These are phyloP conservation scores for Tor tambroides DNA, from an alignment of 2,113 vertebrate genomes.

Conservation along the genomic window DNA sequence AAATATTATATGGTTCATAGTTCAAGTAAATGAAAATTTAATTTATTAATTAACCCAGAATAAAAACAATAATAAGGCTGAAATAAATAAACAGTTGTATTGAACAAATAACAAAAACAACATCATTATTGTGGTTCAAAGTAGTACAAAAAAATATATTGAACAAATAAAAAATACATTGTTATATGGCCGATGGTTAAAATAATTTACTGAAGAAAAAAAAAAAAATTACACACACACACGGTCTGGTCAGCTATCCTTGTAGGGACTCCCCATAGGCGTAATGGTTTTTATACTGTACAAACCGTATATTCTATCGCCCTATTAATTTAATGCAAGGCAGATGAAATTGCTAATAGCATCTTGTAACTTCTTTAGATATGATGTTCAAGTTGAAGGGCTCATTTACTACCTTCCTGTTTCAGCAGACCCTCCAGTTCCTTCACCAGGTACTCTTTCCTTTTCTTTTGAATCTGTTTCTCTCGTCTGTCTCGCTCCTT, in stretches of 20 bases:
- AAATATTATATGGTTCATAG: background rate
- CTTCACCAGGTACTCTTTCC: constrained; percentile 84
- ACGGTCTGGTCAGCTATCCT: no score
- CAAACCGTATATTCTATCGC: no score
- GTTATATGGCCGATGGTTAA: background rate
- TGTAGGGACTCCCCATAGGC: no score
- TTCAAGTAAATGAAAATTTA: background rate
- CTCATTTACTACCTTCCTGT: constrained; percentile 82
- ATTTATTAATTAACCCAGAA: background rate
- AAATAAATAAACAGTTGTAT: background rate
- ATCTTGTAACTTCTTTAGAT: background rate
- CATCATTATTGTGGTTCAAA: background rate
- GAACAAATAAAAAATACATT: background rate
- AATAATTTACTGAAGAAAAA: no score
- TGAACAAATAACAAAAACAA: background rate
- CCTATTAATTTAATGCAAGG: no score
- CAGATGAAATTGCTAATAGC: background rate
- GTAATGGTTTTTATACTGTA: no score
- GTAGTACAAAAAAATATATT: background rate
- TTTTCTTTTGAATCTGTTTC: constrained; percentile 79
- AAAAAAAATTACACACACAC: no score
- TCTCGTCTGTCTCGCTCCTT: constrained; percentile 79
- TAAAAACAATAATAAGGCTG: background rate
- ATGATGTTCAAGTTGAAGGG: background rate
- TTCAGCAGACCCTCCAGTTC: constrained; percentile 87